These are phyloP conservation scores for Pseudomyrmex sp. DNA, from an alignment of 1,140 invertebrate genomes.

Conservation along the genomic window DNA sequence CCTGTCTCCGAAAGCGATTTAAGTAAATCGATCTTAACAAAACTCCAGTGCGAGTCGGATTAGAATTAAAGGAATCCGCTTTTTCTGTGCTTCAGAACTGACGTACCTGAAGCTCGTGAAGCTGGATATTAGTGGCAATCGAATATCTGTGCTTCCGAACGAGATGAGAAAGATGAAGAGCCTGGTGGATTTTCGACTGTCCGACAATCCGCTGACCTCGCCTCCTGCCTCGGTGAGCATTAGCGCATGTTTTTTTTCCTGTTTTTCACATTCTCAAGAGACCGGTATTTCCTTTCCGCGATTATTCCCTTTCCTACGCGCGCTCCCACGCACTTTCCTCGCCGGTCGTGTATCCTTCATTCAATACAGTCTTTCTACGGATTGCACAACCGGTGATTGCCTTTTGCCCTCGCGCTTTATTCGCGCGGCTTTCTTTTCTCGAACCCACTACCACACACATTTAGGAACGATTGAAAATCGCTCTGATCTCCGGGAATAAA, in stretches of 20 bases:
- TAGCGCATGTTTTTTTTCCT: neutral
- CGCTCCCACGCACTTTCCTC: conserved; percentile 13
- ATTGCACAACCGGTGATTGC: conserved; percentile 13
- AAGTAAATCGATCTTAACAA: neutral
- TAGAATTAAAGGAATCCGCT: neutral
- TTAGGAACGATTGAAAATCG: neutral
- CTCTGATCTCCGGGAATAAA: neutral
- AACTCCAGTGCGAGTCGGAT: neutral
- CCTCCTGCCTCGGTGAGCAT: conserved; percentile 94
- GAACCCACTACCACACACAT: neutral
- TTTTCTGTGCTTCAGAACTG: conserved; percentile 88
- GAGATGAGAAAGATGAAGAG: conserved; percentile 94
- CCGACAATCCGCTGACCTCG: conserved; percentile 95
- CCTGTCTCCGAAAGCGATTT: neutral
- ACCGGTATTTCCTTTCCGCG: neutral
- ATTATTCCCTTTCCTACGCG: neutral
- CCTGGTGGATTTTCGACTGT: conserved; percentile 92
- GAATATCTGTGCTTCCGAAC: conserved; percentile 93
- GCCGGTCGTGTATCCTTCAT: neutral
- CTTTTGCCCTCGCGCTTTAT: conserved; percentile 26
- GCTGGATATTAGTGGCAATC: conserved; percentile 95
- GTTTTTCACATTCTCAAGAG: neutral
- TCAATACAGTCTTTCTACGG: conserved; percentile 5
- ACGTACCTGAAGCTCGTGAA: conserved; percentile 93
- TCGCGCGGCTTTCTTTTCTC: conserved; percentile 30